Base-by-base conservation (phyloP, 2,797 vertebrate genomes). In the Phylloscopus collybita region DNA sequence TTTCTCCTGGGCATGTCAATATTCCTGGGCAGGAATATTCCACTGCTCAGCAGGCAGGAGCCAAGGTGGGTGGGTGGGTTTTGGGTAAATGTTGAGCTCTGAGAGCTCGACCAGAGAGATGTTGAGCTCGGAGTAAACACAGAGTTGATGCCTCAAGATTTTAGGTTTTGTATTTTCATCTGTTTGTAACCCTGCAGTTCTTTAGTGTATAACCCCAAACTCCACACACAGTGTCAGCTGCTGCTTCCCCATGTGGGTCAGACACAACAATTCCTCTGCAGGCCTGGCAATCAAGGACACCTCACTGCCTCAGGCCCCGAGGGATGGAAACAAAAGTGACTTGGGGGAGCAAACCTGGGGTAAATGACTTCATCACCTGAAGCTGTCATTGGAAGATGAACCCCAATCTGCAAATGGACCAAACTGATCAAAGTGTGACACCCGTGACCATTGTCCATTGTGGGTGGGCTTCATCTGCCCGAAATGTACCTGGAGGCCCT, bases 361-460 rank as follows among this genome's bases (percentile, higher is more conserved):
- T 45, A 0, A 79, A 32, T 51, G 16, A 16, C 61, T 79, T 65
- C 40, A 54, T 65, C 11, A 36, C 2, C 75, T 78, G 75, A 1
- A 36, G 50, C 32, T 78, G 40, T 1, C 30, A 78, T 16, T 78
- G 75, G 40, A 2, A 30, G 49, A 64, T 64, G 3, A 1, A 34
- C 12, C 38, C 20, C 12, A 57, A 8, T 5, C 2, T 45, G 10
- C 19, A 34, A 62, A 76, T 29, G 30, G 38, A 53, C 5, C 30
- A 44, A 64, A 62, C 2, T n/a, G 12, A 27, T 13, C 16, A 29
- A 64, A 64, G 10, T 53, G 16, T 54, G 1, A 62, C 61, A 44
- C 3, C 11, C 0, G 0, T 42, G 30, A 51, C 11, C 30, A 0
- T 45, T 3, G 5, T 45, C 13, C 32, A 65, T 65, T 16, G 23